These are phyloP conservation scores for Pocillopora meandrina DNA, from an alignment of 92 coral and sea anemone species.

Conservation along the genomic window DNA sequence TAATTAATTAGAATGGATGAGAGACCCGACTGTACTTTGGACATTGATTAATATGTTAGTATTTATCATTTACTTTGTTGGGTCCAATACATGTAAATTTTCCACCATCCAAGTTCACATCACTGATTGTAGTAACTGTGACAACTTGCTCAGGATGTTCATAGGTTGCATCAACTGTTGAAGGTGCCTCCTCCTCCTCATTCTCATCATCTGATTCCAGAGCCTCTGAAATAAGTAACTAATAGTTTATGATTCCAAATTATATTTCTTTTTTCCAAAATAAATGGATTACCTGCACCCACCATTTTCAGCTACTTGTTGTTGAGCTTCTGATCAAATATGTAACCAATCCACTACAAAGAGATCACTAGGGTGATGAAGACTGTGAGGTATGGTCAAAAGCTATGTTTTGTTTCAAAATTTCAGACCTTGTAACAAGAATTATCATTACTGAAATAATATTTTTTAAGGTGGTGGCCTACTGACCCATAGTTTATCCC, in stretches of 20 bases:
- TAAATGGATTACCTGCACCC: too few relatives aligned
- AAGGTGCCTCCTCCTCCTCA: conserved; percentile 17
- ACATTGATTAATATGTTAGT: not conserved
- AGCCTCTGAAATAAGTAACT: conserved; percentile 57
- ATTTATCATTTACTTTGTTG: conserved; percentile 48
- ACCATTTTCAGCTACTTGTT: too few relatives aligned
- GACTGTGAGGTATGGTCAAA: too few relatives aligned
- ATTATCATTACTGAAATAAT: too few relatives aligned
- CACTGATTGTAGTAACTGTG: conserved; percentile 85
- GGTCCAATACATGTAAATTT: conserved; percentile 65
- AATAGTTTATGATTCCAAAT: not conserved
- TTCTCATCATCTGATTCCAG: conserved; percentile 69
- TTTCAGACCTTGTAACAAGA: too few relatives aligned
- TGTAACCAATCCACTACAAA: too few relatives aligned
- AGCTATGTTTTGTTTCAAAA: too few relatives aligned
- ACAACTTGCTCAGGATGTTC: conserved; percentile 95
- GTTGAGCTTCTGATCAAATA: too few relatives aligned
- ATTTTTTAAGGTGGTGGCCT: too few relatives aligned
- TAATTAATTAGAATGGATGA: not conserved
- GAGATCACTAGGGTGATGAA: too few relatives aligned
- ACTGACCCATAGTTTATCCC: too few relatives aligned
- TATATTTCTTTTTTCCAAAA: too few relatives aligned
- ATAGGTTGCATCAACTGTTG: conserved; percentile 68
- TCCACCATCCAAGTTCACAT: conserved; percentile 70
- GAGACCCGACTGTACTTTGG: not conserved